Evolutionary conservation across 2,888 invertebrate species (phyloP), one percentile per base, ranked within the genome.

Genomic region (Drosophila mimica): DNA sequence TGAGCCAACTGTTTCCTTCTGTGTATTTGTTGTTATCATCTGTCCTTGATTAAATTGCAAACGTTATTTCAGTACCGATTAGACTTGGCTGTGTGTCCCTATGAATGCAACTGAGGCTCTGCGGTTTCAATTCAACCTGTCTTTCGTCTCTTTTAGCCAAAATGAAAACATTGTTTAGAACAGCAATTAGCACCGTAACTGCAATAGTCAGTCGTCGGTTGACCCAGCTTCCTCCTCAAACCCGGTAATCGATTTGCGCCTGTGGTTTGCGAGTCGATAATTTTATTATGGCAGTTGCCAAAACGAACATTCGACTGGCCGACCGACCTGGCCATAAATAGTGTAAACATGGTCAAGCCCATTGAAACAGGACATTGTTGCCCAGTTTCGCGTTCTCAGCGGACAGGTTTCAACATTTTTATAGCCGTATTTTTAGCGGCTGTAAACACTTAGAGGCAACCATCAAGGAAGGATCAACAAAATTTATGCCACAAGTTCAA

Each of bases 21-120:
- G 11, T 59, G 33, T 13, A 34, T 48, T 34, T 59, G 28, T 51
- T 33, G 25, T 28, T 5, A 17, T 34, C 20, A 33, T 30, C 40
- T 40, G 28, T 67, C 54, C 67, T 38, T 34, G 56, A 54, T 67
- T 48, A 40, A 67, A 56, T 67, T 33, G 31, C 28, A 30, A 38
- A 61, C 25, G 31, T 31, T 15, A 31, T 43, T 65, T 62, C 20
- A 8, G 2, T n/a, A 9, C 15, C 20, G 11, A 17, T 38, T 15
- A 6, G 25, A 40, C n/a, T 54, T 34, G 33, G 15, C 9, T 13
- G 60, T 40, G 7, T 49, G 20, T 49, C 30, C 34, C 38, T 17
- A 53, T 66, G 71, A 68, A 68, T 86, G 82, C 74, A 82, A 82
- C 84, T 88, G 88, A 91, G 85, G 90, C 84, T 92, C 72, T 87